These are phyloP conservation scores for Urosaurus nigricauda DNA, from an alignment of 2,797 vertebrate genomes.

Conservation along the genomic window DNA sequence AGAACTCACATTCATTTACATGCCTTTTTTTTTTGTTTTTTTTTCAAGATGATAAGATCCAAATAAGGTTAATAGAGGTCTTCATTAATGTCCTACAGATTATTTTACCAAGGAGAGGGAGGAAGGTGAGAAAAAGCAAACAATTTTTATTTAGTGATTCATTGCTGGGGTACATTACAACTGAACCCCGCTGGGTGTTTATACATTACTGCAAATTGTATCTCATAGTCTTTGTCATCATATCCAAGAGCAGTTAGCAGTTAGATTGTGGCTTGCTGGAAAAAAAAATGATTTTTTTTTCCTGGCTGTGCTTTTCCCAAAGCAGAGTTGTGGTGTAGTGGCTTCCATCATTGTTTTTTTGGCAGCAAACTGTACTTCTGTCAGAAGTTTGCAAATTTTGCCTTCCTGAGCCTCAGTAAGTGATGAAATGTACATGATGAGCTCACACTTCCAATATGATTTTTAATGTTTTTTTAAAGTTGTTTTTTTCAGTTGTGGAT, in stretches of 20 bases:
- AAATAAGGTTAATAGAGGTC: not conserved
- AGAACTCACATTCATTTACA: constrained; percentile 8
- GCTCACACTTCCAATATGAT: not conserved
- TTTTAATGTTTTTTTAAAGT: not conserved
- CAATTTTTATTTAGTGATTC: constrained; percentile 27
- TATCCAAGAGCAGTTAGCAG: not conserved
- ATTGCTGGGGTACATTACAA: constrained; percentile 27
- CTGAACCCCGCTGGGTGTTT: not conserved
- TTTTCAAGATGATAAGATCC: not conserved
- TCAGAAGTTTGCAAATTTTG: not conserved
- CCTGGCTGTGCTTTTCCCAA: constrained; percentile 20
- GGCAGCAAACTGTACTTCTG: constrained; percentile 12
- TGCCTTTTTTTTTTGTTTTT: constrained; percentile 23
- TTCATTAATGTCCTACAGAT: constrained; percentile 5
- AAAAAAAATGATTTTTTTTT: not conserved
- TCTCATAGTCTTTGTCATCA: not conserved
- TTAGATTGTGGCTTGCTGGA: not conserved
- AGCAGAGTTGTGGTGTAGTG: not conserved
- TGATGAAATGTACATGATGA: not conserved
- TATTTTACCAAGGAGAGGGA: constrained; percentile 38
- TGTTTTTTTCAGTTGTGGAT: not conserved
- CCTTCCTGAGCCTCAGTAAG: not conserved
- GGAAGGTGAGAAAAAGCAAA: constrained; percentile 41
- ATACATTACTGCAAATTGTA: constrained; percentile 17
- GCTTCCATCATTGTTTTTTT: not conserved